phyloP scores from a whole-genome alignment of 2,113 vertebrate genomes.

The Nyctereutes procyonoides region DNA sequence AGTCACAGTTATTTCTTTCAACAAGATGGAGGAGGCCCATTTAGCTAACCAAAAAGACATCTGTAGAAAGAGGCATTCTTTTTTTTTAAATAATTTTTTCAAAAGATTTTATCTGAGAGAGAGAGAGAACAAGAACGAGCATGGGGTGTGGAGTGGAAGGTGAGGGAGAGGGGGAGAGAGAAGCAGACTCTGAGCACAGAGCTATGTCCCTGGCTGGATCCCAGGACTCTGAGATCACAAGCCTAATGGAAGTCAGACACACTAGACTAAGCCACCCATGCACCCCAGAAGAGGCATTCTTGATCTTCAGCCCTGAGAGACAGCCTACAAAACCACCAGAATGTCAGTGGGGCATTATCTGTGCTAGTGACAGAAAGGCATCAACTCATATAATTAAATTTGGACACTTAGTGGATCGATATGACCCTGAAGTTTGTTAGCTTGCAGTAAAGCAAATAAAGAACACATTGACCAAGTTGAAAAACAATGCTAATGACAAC shows the following conservation, averaged over 20 bases:
- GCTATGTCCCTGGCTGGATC: background rate
- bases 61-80: background rate
- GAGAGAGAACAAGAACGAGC: rapidly evolving
- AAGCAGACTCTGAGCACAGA: background rate
- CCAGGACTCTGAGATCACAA: background rate
- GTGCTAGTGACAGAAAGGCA: background rate
- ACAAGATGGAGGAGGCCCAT: background rate
- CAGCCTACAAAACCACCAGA: background rate
- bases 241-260: background rate
- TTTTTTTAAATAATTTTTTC: background rate
- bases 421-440: background rate
- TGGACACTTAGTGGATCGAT: background rate
- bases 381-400: background rate
- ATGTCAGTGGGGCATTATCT: background rate
- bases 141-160: background rate
- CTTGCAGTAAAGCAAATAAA: background rate
- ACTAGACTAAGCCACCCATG: background rate
- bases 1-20: constrained; percentile 29
- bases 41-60: background rate
- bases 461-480: background rate
- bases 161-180: background rate
- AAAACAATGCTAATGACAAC: background rate
- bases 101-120: background rate
- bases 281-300: background rate
- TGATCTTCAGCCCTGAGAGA: background rate